Conservation (phyloP, 2,113 vertebrate genomes). For the Pontoporia blainvillei region DNA sequence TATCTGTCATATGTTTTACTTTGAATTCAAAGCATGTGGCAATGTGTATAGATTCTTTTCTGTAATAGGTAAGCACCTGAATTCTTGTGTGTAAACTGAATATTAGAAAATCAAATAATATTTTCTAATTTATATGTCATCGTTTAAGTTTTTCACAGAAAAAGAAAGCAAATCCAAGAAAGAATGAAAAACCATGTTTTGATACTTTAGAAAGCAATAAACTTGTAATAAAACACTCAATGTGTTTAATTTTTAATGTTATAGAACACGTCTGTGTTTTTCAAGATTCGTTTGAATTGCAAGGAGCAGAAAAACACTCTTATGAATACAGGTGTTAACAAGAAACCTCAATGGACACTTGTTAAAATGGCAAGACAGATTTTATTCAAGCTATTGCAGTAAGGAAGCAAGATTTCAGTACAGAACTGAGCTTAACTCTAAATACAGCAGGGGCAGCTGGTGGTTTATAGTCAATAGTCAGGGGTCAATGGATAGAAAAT, state of each 20-base stretch:
- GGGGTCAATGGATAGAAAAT: not conserved
- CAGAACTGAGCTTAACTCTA: not conserved
- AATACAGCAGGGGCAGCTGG: not conserved
- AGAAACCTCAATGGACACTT: not conserved
- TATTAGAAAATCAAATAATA: not conserved
- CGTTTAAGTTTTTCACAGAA: not conserved
- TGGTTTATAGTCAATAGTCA: not conserved
- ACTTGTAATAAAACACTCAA: not conserved
- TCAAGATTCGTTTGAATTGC: not conserved
- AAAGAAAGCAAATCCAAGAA: not conserved
- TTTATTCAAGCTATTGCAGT: not conserved
- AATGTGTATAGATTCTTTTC: not conserved
- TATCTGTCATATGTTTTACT: not conserved
- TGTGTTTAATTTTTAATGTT: not conserved
- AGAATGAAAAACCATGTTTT: not conserved
- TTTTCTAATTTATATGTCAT: not conserved
- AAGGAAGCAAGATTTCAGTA: not conserved
- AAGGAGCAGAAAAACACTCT: not conserved
- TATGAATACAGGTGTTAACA: not conserved
- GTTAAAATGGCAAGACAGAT: not conserved
- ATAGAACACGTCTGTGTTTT: not conserved
- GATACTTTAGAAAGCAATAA: not conserved
- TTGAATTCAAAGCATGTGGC: not conserved
- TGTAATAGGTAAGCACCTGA: not conserved
- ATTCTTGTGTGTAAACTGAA: not conserved